Conservation (phyloP, 2,888 invertebrate genomes). For the Thyatira batis region DNA sequence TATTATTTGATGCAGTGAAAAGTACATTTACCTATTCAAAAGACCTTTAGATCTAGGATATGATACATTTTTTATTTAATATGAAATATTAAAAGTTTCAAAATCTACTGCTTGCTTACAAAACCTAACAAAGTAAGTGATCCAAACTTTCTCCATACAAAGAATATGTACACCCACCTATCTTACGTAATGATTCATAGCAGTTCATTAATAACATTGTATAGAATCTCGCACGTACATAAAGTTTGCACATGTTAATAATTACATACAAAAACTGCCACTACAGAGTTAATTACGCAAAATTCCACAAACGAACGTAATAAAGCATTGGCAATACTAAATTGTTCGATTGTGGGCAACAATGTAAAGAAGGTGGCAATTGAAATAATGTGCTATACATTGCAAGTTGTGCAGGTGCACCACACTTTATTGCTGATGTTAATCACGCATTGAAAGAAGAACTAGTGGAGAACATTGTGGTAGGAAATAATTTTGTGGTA, state of each 20-base stretch:
- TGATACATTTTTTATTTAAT: too few species aligned
- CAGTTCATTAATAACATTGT: constrained; percentile 65
- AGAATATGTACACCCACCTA: constrained; percentile 13
- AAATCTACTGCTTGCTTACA: background rate
- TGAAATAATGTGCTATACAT: constrained; percentile 23
- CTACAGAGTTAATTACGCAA: constrained; percentile 72
- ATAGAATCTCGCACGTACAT: constrained; percentile 52
- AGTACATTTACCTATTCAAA: too few species aligned
- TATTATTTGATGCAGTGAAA: background rate
- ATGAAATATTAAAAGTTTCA: background rate
- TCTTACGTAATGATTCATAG: constrained; percentile 33
- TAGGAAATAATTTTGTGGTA: constrained; percentile 15
- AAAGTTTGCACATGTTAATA: constrained; percentile 54
- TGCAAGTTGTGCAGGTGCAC: constrained; percentile 8
- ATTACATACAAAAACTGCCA: constrained; percentile 71
- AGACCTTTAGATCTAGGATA: too few species aligned
- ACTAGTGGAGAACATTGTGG: constrained; percentile 1
- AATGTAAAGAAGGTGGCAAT: constrained; percentile 40
- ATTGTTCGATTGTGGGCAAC: constrained; percentile 57
- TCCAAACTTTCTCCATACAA: constrained; percentile 28
- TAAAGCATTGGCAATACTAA: constrained; percentile 44
- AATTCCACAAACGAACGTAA: constrained; percentile 68
- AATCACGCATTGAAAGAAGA: constrained; percentile 12
- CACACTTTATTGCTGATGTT: background rate
- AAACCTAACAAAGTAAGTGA: background rate